A percentile compares a stretch with the other conserved stretches of the same genome.
Evolutionary conservation across 2,113 vertebrate genomes (phyloP).

Genomic region (Nibea albiflora): DNA sequence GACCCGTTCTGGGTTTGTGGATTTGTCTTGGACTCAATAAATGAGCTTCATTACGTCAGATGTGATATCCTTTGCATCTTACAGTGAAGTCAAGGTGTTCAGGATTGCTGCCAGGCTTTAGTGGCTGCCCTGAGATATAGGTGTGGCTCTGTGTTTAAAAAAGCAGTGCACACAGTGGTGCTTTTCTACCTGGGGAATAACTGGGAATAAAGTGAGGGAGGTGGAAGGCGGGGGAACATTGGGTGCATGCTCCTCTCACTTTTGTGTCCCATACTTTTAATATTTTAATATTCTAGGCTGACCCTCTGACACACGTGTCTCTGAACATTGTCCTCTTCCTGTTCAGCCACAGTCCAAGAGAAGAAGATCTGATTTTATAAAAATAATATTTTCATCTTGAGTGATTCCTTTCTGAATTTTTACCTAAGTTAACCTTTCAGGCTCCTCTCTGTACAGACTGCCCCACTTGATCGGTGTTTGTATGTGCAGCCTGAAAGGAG

Average conservation of each 20-base stretch:
- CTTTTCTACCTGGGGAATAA: not conserved
- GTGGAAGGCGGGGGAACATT: too few species aligned
- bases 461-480: too few species aligned
- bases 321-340: too few species aligned
- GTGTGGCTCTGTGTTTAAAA: not conserved
- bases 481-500: not conserved
- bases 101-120: not conserved
- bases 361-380: too few species aligned
- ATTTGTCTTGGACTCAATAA: too few species aligned
- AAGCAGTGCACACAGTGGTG: conserved; percentile 1
- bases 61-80: not conserved
- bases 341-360: too few species aligned
- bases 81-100: not conserved
- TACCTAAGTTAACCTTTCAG: not conserved
- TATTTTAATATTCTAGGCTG: too few species aligned
- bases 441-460: not conserved
- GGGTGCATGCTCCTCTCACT: too few species aligned
- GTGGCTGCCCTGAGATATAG: not conserved
- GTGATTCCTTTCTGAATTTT: not conserved
- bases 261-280: too few species aligned
- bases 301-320: too few species aligned
- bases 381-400: not conserved
- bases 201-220: too few species aligned
- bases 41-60: not conserved
- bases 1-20: too few species aligned